phyloP scores from a whole-genome alignment of 2,888 invertebrate species.

The Eurytoma adleriae region DNA sequence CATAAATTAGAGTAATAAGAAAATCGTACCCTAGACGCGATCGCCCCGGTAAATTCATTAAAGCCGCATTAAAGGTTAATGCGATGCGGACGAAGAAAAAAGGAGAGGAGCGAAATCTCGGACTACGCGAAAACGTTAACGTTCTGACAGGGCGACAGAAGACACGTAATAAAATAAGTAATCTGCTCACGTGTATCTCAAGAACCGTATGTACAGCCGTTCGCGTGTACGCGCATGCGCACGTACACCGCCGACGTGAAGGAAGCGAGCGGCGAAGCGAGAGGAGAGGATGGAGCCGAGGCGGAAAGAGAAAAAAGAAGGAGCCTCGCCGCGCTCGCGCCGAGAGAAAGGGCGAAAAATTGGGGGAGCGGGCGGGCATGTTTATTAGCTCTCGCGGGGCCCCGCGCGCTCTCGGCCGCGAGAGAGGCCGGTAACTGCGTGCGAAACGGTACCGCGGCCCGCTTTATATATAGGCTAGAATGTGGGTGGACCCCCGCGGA shows the following conservation, averaged over 20 bases:
- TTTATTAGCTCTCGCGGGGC: conserved; percentile 33
- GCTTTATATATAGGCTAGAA: conserved; percentile 66
- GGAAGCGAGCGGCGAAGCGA: neutral
- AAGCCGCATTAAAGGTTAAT: too few relatives aligned
- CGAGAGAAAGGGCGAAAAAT: conserved; percentile 55
- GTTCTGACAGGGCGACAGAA: conserved; percentile 6
- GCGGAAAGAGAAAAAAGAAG: neutral
- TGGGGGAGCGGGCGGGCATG: conserved; percentile 46
- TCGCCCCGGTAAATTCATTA: too few relatives aligned
- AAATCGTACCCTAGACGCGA: too few relatives aligned
- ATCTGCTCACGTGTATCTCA: conserved; percentile 27
- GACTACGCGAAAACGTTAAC: too few relatives aligned
- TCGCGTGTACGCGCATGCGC: neutral
- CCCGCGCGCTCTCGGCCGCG: too few relatives aligned
- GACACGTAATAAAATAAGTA: conserved; percentile 21
- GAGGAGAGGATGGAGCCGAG: neutral
- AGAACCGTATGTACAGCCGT: too few relatives aligned
- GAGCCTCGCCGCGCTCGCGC: conserved; percentile 15
- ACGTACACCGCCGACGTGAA: neutral
- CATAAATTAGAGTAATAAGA: too few relatives aligned
- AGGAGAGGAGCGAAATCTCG: too few relatives aligned
- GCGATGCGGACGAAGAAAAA: too few relatives aligned
- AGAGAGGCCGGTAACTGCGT: conserved; percentile 44
- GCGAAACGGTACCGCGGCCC: conserved; percentile 62
- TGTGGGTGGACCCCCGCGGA: conserved; percentile 67